Conservation (phyloP, 2,113 vertebrate genomes). For the Pseudonaja textilis region DNA sequence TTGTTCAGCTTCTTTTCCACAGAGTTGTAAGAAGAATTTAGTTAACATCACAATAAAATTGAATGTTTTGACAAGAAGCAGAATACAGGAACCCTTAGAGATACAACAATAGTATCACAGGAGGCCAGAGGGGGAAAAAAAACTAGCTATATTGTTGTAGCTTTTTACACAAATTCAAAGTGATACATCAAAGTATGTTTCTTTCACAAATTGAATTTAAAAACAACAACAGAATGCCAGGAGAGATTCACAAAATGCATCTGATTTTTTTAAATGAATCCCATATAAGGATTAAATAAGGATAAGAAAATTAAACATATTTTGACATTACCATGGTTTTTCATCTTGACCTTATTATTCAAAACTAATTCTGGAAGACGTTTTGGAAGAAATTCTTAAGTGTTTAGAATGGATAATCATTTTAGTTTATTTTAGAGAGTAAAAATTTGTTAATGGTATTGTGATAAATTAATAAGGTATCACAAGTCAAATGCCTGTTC, state of each 20-base stretch:
- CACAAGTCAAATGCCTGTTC: not conserved
- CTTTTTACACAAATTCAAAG: not conserved
- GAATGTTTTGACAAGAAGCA: not conserved
- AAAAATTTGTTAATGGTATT: not conserved
- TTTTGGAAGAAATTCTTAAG: not conserved
- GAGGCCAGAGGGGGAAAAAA: not conserved
- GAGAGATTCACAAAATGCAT: not conserved
- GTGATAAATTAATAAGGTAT: not conserved
- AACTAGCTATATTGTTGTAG: not conserved
- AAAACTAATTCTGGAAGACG: not conserved
- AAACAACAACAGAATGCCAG: not conserved
- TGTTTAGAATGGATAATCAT: not conserved
- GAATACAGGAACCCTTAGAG: not conserved
- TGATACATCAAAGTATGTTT: not conserved
- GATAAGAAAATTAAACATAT: not conserved
- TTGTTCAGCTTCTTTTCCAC: not conserved
- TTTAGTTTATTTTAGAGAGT: not conserved
- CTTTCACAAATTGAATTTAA: not conserved
- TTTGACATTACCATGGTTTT: not conserved
- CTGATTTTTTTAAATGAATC: not conserved
- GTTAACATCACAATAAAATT: conserved; percentile 8
- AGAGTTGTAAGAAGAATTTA: conserved; percentile 8
- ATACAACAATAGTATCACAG: not conserved
- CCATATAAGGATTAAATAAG: not conserved
- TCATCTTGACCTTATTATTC: not conserved